Evolutionary conservation across 2,797 vertebrate genomes (phyloP).

Genomic region (Lates japonicus): DNA sequence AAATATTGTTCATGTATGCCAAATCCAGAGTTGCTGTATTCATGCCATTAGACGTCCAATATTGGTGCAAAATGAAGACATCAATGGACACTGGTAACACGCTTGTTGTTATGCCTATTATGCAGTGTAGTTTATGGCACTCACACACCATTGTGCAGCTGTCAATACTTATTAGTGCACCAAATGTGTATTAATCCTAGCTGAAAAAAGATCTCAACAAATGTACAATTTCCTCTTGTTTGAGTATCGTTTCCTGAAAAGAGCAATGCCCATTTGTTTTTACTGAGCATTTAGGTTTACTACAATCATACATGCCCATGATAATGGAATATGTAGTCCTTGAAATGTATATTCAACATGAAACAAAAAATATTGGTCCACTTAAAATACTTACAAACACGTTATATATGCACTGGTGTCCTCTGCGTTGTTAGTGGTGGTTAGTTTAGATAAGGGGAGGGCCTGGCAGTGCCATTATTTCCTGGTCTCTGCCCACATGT

Average conservation of each 20-base stretch:
- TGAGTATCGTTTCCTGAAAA: not conserved
- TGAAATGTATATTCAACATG: not conserved
- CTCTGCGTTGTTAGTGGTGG: conserved; percentile 38
- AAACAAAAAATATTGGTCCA: not conserved
- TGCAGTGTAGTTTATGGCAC: not conserved
- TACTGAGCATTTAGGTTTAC: not conserved
- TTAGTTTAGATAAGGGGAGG: conserved; percentile 63
- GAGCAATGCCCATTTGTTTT: not conserved
- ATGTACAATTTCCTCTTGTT: not conserved
- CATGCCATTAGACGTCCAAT: too few relatives aligned
- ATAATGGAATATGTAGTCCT: not conserved
- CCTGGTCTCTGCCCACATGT: conserved; percentile 84
- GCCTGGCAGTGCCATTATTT: conserved; percentile 65
- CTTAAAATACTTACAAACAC: conserved; percentile 1
- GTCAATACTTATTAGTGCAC: not conserved
- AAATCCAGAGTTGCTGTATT: not conserved
- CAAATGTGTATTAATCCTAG: not conserved
- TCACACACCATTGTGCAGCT: not conserved
- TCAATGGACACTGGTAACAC: not conserved
- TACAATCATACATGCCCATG: not conserved
- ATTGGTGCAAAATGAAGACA: not conserved
- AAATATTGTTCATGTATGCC: not conserved
- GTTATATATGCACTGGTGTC: not conserved
- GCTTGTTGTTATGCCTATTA: not conserved
- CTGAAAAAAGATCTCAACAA: conserved; percentile 10